Conservation (phyloP, 2,888 invertebrate genomes). For the Mylabris sibirica region DNA sequence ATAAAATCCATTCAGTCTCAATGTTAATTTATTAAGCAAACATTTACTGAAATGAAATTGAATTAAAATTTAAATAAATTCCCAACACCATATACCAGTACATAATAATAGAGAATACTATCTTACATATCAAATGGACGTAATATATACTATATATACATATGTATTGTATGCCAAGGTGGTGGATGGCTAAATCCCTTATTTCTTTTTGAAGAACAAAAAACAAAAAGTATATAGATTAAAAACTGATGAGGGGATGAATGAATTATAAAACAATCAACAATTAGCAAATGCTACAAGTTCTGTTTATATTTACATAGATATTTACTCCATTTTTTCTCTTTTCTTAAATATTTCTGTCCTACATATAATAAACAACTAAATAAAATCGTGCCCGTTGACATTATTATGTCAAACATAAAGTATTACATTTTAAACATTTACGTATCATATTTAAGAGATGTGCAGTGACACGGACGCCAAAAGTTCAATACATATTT, state of each 20-base stretch:
- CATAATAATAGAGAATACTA: not conserved
- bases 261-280: constrained; percentile 24
- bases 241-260: constrained; percentile 36
- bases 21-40: not conserved
- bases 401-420: constrained; percentile 40
- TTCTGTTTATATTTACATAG: constrained; percentile 59
- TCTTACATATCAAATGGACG: constrained; percentile 57
- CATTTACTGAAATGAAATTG: not conserved
- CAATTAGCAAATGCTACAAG: constrained; percentile 55
- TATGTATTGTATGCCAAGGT: constrained; percentile 38
- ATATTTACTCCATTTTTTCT: constrained; percentile 60
- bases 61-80: not conserved
- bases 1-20: constrained; percentile 9
- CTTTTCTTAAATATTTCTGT: constrained; percentile 41
- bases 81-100: not conserved
- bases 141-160: constrained; percentile 55
- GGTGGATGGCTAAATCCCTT: constrained; percentile 13
- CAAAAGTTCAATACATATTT: constrained; percentile 37
- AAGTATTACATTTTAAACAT: constrained; percentile 37
- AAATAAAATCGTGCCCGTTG: constrained; percentile 54
- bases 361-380: constrained; percentile 55
- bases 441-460: constrained; percentile 50
- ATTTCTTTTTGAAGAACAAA: constrained; percentile 17
- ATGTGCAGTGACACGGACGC: constrained; percentile 59
- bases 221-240: constrained; percentile 27